Base-by-base conservation (phyloP, 2,113 vertebrate genomes). In the Daboia siamensis region DNA sequence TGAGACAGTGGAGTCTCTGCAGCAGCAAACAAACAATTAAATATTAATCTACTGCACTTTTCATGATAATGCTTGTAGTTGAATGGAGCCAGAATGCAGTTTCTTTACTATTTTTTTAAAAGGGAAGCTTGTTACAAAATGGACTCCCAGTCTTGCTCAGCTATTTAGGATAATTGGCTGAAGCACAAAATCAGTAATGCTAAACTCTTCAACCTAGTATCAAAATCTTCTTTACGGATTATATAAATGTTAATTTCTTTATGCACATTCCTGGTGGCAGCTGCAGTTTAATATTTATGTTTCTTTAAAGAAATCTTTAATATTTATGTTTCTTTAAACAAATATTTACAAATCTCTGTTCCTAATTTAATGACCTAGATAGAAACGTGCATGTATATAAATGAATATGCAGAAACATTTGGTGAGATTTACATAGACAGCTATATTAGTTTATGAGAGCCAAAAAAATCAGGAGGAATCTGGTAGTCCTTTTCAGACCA, bases 11-110 rank as follows among this genome's bases (percentile, higher is more conserved):
- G 0, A 0, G 0, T 21, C 52, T 52, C 26, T 93, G 88, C 92
- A 90, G 7, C 20, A 91, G 61, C 90, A 89, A 5, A 2, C 21
- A 86, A 64, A 23, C 39, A 26, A 44, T 1, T 51, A 20, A 1
- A 52, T 52, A 94, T 91, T 5, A 90, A 92, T 92, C 88, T 94
- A 6, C 48, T 54, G 17, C 69, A 26, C 54, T 93, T 87, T 39
- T 51, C 26, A 51, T 26, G 0, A 5, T 13, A 9, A 0, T 4
- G 74, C 56, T 89, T 86, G 56, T 48, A 12, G 61, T 89, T 23
- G 1, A 91, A 91, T 44, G 80, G 29, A 21, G 92, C 3, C 39
- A 52, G 55, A 90, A 39, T 26, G 33, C 90, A 89, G 46, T 33
- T 54, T 29, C 1, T 48, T 15, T 86, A 7, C 3, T 2, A 55